Evolutionary conservation across 2,797 vertebrate species (phyloP).

Genomic region (Pseudomugil tenellus): DNA sequence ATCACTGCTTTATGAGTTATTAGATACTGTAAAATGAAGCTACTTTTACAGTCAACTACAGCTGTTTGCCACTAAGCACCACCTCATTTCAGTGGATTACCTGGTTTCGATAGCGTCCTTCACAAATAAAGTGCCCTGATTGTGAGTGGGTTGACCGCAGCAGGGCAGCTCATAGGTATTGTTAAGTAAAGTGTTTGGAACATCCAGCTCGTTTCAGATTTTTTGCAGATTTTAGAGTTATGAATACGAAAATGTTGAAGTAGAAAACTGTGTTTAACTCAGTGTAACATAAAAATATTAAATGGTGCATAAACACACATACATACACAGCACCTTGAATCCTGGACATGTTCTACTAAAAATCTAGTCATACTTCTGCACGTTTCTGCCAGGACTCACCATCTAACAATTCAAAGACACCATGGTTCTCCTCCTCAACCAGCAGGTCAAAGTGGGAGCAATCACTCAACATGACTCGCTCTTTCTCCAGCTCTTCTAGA

Average conservation of each 20-base stretch:
- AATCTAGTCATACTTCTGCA: background rate
- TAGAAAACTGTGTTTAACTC: background rate
- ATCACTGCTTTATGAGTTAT: background rate
- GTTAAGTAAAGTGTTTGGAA: too few relatives aligned
- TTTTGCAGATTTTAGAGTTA: too few relatives aligned
- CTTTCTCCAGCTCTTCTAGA: slow-evolving; percentile 72
- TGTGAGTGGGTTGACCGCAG: too few relatives aligned
- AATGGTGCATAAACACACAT: background rate
- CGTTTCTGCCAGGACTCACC: slow-evolving; percentile 71
- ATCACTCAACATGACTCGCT: slow-evolving; percentile 89
- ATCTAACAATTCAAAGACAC: slow-evolving; percentile 85
- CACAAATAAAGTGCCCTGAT: too few relatives aligned
- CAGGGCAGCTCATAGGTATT: too few relatives aligned
- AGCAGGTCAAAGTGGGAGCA: slow-evolving; percentile 92
- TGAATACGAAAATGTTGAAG: background rate
- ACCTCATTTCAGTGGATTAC: too few relatives aligned
- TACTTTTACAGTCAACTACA: too few relatives aligned
- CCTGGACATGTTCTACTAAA: background rate
- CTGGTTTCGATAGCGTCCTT: too few relatives aligned
- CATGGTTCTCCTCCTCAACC: slow-evolving; percentile 88
- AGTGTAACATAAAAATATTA: background rate
- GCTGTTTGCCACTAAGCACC: too few relatives aligned
- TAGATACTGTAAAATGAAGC: too few relatives aligned
- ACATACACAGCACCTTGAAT: too few relatives aligned
- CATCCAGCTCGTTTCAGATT: too few relatives aligned